A percentile compares a stretch with the other conserved stretches of the same genome.
Evolutionary conservation across 2,797 vertebrate genomes (phyloP).

Genomic region (Gymnoscopelus braueri): DNA sequence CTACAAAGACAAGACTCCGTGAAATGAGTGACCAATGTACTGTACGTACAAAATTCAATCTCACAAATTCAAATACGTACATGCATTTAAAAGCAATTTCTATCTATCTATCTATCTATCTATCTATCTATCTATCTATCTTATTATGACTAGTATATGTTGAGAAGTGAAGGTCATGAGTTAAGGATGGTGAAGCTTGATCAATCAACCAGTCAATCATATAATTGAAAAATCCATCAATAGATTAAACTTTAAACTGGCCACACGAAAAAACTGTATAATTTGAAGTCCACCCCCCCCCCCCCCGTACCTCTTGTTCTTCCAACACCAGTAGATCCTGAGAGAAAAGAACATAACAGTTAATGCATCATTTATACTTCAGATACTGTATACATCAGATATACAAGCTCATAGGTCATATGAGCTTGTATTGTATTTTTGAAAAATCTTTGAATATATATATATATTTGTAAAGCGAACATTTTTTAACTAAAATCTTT

Average conservation of each 20-base stretch:
- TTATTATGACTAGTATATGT: too few relatives aligned
- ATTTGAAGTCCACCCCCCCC: neutral
- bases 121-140: too few relatives aligned
- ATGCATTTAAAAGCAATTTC: neutral
- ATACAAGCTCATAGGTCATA: too few relatives aligned
- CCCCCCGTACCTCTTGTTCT: conserved; percentile 91
- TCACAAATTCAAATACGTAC: neutral
- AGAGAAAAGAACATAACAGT: conserved; percentile 52
- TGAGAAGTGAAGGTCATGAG: too few relatives aligned
- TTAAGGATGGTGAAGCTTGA: too few relatives aligned
- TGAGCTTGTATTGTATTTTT: too few relatives aligned
- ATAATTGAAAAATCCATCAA: neutral
- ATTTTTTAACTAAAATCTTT: too few relatives aligned
- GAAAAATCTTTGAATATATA: too few relatives aligned
- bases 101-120: neutral
- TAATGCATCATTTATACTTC: conserved; percentile 1
- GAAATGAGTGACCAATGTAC: neutral
- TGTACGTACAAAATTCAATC: conserved; percentile 9
- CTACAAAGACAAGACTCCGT: conserved; percentile 66
- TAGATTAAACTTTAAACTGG: neutral
- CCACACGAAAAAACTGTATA: neutral
- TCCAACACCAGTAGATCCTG: conserved; percentile 98
- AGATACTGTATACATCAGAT: too few relatives aligned
- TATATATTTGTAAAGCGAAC: too few relatives aligned
- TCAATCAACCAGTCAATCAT: neutral